Percentiles rank a stretch among this genome's conserved stretches.
Evolutionary conservation across 2,113 vertebrate species (phyloP).

Genomic region (Heterotis niloticus): DNA sequence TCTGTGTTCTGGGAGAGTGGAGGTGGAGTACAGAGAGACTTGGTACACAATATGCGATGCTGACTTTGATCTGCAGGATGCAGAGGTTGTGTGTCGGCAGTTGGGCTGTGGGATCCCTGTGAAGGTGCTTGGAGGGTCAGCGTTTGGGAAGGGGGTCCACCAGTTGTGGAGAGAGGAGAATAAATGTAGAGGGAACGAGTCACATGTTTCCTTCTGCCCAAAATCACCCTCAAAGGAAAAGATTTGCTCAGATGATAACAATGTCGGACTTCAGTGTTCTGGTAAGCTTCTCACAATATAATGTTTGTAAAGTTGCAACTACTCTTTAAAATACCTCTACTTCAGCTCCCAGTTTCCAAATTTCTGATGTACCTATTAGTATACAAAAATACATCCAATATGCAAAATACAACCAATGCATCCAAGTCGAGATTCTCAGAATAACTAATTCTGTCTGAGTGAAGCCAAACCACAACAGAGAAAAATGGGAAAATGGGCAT

Average conservation of each 20-base stretch:
- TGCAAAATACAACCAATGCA: too few species aligned
- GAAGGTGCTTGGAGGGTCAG: background rate
- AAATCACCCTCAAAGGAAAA: conserved; percentile 9
- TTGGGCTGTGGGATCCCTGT: background rate
- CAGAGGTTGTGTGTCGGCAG: conserved; percentile 7
- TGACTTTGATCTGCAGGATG: conserved; percentile 11
- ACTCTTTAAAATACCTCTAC: too few species aligned
- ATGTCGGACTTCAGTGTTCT: conserved; percentile 9
- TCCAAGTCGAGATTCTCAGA: too few species aligned
- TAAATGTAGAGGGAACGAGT: background rate
- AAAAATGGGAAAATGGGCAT: too few species aligned
- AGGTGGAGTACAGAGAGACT: background rate
- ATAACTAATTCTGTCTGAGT: too few species aligned
- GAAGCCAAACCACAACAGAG: too few species aligned
- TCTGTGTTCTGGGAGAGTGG: conserved; percentile 25
- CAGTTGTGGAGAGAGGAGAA: background rate
- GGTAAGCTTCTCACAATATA: background rate
- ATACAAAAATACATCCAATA: too few species aligned
- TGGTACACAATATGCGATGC: conserved; percentile 19
- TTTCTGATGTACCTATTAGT: too few species aligned
- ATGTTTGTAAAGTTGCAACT: too few species aligned
- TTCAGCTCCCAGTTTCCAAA: too few species aligned
- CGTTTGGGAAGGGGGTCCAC: background rate
- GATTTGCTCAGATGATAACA: background rate
- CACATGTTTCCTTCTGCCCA: background rate